phyloP scores from a whole-genome alignment of 1,140 invertebrate species.

The Nilaparvata lugens region DNA sequence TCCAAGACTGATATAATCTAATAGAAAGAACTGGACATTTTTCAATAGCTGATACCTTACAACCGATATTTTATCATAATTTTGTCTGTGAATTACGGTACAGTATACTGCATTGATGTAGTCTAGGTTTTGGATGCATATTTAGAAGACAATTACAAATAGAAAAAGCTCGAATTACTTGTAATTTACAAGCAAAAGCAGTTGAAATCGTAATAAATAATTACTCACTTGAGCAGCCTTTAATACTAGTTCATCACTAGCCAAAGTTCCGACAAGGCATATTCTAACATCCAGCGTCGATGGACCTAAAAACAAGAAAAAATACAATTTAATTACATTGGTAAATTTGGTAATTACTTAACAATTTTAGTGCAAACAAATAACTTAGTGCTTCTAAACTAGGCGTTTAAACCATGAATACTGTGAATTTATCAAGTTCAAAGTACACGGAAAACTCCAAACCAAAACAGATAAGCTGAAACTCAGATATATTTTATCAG shows the following conservation, averaged over 20 bases:
- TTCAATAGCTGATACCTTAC: no score
- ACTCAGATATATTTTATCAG: no score
- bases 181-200: no score
- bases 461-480: background rate
- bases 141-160: no score
- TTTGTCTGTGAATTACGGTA: no score
- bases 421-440: background rate
- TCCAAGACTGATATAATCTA: no score
- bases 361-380: background rate
- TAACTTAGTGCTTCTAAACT: background rate
- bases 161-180: no score
- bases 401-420: background rate
- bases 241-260: constrained; percentile 12
- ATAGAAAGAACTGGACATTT: no score
- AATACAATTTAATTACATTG: background rate
- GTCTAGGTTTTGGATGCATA: no score
- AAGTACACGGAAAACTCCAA: background rate
- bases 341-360: background rate
- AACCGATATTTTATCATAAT: no score
- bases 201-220: no score
- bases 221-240: constrained; percentile 17
- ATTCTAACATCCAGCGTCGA: constrained; percentile 2
- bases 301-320: background rate
- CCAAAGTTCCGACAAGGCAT: constrained; percentile 14
- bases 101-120: no score